Conservation (phyloP, 2,888 invertebrate species). For the Linnaemya vulpina region DNA sequence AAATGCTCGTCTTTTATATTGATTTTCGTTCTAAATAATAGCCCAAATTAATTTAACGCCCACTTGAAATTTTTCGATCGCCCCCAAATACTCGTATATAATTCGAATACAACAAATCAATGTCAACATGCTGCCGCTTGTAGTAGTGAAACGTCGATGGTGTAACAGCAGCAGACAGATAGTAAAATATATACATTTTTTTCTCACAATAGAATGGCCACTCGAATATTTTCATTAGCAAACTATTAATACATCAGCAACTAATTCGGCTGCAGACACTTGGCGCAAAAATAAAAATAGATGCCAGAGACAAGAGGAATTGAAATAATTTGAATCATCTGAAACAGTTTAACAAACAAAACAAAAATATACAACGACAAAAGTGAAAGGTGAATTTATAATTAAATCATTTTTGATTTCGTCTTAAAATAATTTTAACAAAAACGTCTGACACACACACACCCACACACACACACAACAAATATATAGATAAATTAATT, state of each 20-base stretch:
- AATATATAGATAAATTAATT: neutral
- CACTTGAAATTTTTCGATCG: constrained; percentile 12
- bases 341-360: neutral
- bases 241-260: neutral
- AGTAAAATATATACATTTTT: neutral
- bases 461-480: neutral
- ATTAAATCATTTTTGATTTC: neutral
- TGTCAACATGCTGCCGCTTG: neutral
- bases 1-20: neutral
- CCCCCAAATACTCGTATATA: neutral
- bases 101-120: neutral
- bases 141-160: neutral
- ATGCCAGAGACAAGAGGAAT: neutral
- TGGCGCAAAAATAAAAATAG: constrained; percentile 8
- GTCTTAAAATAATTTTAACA: neutral
- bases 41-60: constrained; percentile 41
- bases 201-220: constrained; percentile 13
- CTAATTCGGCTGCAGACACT: constrained; percentile 5
- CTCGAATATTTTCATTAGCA: neutral
- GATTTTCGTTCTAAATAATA: neutral
- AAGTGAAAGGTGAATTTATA: neutral
- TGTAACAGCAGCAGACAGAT: neutral
- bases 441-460: neutral
- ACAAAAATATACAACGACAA: neutral
- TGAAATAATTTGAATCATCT: neutral